phyloP scores from a whole-genome alignment of 2,797 vertebrate genomes.

The Lithobates pipiens region DNA sequence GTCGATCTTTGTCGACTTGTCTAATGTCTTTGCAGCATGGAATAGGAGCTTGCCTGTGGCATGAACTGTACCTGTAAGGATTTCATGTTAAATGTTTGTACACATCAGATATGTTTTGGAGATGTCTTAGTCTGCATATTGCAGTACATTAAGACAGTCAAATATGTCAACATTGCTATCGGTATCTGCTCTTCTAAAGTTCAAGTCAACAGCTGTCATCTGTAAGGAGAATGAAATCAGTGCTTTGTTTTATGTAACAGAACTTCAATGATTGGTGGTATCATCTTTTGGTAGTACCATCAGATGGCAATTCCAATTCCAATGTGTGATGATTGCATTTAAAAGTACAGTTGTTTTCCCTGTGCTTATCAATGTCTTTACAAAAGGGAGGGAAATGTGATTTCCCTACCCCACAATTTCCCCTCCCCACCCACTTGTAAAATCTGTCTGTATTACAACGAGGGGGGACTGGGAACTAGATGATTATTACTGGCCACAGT shows the following conservation, averaged over 20 bases:
- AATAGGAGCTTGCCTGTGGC: conserved; percentile 36
- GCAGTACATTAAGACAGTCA: conserved; percentile 14
- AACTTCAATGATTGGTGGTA: neutral
- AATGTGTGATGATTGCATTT: neutral
- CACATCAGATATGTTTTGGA: conserved; percentile 32
- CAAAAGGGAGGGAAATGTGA: too few species aligned
- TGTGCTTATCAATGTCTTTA: too few species aligned
- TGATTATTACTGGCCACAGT: too few species aligned
- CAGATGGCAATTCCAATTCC: neutral
- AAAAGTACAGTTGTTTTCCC: neutral
- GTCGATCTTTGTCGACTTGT: conserved; percentile 35
- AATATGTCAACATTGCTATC: conserved; percentile 17
- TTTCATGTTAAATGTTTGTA: conserved; percentile 23
- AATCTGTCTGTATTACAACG: too few species aligned
- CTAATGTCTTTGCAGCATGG: conserved; percentile 29
- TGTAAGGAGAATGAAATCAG: neutral
- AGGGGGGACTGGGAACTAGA: too few species aligned
- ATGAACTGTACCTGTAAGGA: conserved; percentile 25
- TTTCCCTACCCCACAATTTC: too few species aligned
- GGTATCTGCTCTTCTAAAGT: conserved; percentile 16
- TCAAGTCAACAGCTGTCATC: conserved; percentile 42
- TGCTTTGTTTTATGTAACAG: neutral
- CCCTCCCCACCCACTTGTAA: too few species aligned
- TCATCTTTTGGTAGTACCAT: neutral
- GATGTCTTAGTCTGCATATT: conserved; percentile 16